phyloP scores from a whole-genome alignment of 2,888 invertebrate species.

The Saturnia pavonia region DNA sequence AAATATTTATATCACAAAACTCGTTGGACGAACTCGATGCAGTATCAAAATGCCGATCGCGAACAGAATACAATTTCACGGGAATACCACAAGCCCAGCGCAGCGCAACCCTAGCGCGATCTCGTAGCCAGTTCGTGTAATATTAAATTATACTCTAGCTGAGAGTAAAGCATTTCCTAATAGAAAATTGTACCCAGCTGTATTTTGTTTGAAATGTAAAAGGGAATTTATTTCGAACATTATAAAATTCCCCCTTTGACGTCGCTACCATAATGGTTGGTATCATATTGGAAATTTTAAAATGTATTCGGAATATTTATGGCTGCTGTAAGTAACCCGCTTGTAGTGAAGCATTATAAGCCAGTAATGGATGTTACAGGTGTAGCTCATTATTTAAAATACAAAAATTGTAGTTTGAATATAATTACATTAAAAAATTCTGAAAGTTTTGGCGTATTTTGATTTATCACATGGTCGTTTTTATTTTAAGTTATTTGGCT shows the following conservation, averaged over 20 bases:
- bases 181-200: slow-evolving; percentile 62
- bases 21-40: not conserved
- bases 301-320: not conserved
- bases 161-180: slow-evolving; percentile 38
- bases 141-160: slow-evolving; percentile 78
- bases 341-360: not conserved
- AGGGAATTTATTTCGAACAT: slow-evolving; percentile 41
- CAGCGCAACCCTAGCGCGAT: slow-evolving; percentile 31
- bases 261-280: not conserved
- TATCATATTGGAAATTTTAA: not conserved
- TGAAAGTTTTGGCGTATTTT: no score
- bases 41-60: not conserved
- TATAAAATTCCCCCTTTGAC: slow-evolving; percentile 51
- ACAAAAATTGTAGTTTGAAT: not conserved
- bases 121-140: slow-evolving; percentile 57
- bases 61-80: slow-evolving; percentile 8
- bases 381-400: not conserved
- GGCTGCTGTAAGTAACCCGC: not conserved
- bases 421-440: no score
- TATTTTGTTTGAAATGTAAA: slow-evolving; percentile 50
- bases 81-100: not conserved
- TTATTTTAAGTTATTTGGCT: no score
- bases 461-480: no score
- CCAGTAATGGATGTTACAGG: slow-evolving; percentile 1
- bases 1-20: not conserved